Evolutionary conservation across 2,888 invertebrate genomes (phyloP).

Genomic region (Tiphia femorata): DNA sequence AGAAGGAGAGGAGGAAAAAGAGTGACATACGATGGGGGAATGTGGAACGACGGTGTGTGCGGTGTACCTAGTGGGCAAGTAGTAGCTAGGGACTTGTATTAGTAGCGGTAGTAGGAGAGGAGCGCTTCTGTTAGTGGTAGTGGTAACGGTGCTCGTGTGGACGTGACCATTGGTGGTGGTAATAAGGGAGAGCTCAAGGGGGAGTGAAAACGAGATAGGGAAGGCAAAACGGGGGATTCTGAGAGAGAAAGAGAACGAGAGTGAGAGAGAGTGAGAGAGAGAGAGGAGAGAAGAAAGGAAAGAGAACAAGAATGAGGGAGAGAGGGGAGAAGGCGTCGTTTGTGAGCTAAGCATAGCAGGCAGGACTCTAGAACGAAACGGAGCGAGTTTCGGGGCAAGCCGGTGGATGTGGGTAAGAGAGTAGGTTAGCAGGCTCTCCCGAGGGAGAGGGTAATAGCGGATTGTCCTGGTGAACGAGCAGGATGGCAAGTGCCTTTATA

Average conservation of each 20-base stretch:
- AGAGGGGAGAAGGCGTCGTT: conserved; percentile 33
- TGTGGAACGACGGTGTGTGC: neutral
- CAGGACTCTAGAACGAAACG: conserved; percentile 44
- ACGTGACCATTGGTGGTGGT: conserved; percentile 21
- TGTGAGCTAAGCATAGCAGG: conserved; percentile 42
- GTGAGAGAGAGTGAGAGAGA: conserved; percentile 8
- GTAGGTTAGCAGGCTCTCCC: conserved; percentile 65
- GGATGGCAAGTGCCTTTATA: conserved; percentile 68
- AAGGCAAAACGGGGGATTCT: conserved; percentile 27
- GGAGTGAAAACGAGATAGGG: conserved; percentile 45
- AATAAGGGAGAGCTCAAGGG: conserved; percentile 16
- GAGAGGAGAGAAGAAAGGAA: conserved; percentile 23
- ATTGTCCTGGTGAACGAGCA: conserved; percentile 58
- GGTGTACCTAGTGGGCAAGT: neutral
- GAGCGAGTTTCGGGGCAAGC: conserved; percentile 52
- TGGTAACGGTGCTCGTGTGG: conserved; percentile 8
- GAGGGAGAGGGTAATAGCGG: conserved; percentile 56
- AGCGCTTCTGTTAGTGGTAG: conserved; percentile 16
- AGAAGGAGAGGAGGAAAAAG: neutral
- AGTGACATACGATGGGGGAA: neutral
- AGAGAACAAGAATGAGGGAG: conserved; percentile 24
- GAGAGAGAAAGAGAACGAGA: conserved; percentile 18
- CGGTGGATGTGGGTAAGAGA: conserved; percentile 47
- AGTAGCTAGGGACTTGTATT: conserved; percentile 14
- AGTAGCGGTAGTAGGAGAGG: conserved; percentile 28